Base-by-base conservation (phyloP, 2,888 invertebrate genomes). In the Dasypogon diadema region DNA sequence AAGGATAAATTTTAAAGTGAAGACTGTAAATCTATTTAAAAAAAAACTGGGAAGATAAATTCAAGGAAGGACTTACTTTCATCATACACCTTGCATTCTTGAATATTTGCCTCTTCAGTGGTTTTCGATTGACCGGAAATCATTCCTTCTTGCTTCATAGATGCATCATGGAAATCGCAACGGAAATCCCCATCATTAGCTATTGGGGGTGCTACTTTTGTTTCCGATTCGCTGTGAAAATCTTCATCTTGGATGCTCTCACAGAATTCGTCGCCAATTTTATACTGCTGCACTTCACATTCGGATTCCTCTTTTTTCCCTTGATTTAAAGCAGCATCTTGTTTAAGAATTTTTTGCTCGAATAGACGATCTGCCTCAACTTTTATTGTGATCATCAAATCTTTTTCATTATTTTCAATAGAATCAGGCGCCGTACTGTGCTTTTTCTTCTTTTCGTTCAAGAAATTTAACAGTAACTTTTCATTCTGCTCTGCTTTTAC, bases 401-500 rank as follows among this genome's bases (percentile, higher is more conserved):
- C 42, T 6, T 12, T 42, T 12, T 6, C 42, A 42, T 42, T 12
- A 30, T 30, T 30, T 5, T 30, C 8, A 30, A 30, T 30, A n/a
- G n/a, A n/a, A n/a, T n/a, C n/a, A n/a, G n/a, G 37, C 1, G 37
- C 8, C 37, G n/a, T 12, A n/a, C 1, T 12, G n/a, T 37, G 1
- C 37, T n/a, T n/a, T n/a, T n/a, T n/a, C 1, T 48, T 48, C n/a
- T n/a, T 3, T n/a, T n/a, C 26, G 12, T 22, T 42, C 2, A 56
- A 24, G 46, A 46, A 73, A 26, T 48, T 48, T 8, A 48, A 21
- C 10, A 74, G 30, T 0, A 21, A 12, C 30, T 60, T 60, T n/a
- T 79, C 77, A 65, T 75, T 79, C 48, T 75, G 48, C 30, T 79
- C 76, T 16, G 75, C 76, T 74, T 70, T 76, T 26, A 70, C 26